A percentile compares a stretch with the other conserved stretches of the same genome.
phyloP scores from a whole-genome alignment of 2,113 vertebrate species.

The Phasianus colchicus region DNA sequence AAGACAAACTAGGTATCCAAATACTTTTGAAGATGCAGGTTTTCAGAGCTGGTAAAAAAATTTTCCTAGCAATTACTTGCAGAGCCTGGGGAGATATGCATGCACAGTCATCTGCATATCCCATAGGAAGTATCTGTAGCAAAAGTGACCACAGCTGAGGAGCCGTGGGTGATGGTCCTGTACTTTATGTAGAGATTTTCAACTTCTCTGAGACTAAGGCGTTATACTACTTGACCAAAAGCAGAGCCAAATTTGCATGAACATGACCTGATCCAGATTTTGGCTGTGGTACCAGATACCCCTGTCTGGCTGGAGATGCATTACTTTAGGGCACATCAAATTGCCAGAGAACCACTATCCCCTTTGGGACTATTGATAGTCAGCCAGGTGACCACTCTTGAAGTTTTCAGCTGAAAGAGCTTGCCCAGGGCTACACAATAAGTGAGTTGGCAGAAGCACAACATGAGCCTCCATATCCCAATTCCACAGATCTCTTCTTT shows the following conservation, averaged over 20 bases:
- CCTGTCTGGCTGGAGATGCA: background rate
- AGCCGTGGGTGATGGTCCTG: background rate
- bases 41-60: background rate
- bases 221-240: background rate
- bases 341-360: fast-evolving
- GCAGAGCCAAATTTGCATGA: fast-evolving
- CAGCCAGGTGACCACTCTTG: background rate
- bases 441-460: background rate
- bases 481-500: background rate
- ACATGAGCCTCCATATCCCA: background rate
- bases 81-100: background rate
- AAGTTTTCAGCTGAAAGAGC: background rate
- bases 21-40: background rate
- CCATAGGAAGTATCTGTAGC: background rate
- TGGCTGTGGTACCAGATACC: fast-evolving
- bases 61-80: background rate
- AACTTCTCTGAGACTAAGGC: background rate
- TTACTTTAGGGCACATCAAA: too few relatives aligned
- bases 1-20: background rate
- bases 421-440: fast-evolving
- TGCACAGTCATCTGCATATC: background rate
- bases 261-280: background rate
- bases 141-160: background rate
- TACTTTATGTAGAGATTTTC: background rate
- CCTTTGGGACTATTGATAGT: background rate